Evolutionary conservation across 1,140 invertebrate species (phyloP).

Genomic region (Nephila pilipes): DNA sequence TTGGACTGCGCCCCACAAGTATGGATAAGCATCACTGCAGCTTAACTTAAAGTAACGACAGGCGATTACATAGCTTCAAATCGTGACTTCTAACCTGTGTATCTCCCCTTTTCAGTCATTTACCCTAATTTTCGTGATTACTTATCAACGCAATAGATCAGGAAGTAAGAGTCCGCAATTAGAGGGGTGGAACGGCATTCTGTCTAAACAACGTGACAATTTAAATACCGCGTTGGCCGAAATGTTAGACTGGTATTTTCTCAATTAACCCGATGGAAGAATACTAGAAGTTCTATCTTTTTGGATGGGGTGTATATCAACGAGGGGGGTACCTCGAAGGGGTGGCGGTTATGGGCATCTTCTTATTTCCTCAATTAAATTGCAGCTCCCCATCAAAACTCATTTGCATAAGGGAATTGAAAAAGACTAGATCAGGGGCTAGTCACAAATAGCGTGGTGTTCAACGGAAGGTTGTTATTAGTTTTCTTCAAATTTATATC

Average conservation of each 20-base stretch:
- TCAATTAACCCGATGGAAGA: conserved; percentile 74
- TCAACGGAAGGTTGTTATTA: too few species aligned
- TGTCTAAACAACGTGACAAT: conserved; percentile 77
- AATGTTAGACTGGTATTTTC: conserved; percentile 76
- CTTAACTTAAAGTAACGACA: conserved; percentile 75
- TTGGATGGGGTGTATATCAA: conserved; percentile 38
- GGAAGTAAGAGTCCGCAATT: conserved; percentile 74
- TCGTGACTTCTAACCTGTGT: conserved; percentile 76
- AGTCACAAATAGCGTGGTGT: conserved; percentile 9
- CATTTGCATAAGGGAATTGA: conserved; percentile 76
- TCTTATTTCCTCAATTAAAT: conserved; percentile 73
- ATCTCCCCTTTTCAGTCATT: conserved; percentile 75
- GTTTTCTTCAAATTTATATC: too few species aligned
- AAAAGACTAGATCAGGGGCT: conserved; percentile 35
- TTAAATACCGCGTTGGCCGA: conserved; percentile 75
- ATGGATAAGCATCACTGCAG: conserved; percentile 70
- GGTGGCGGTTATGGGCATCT: conserved; percentile 46
- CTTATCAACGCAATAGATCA: conserved; percentile 77
- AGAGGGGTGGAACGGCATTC: conserved; percentile 74
- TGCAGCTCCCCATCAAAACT: conserved; percentile 68
- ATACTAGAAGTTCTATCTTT: conserved; percentile 64
- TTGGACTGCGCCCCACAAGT: conserved; percentile 40
- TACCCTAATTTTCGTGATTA: conserved; percentile 77
- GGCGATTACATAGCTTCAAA: conserved; percentile 69
- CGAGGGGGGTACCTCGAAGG: conserved; percentile 2